Evolutionary conservation across 2,888 invertebrate species (phyloP).

Genomic region (Dryobota labecula): DNA sequence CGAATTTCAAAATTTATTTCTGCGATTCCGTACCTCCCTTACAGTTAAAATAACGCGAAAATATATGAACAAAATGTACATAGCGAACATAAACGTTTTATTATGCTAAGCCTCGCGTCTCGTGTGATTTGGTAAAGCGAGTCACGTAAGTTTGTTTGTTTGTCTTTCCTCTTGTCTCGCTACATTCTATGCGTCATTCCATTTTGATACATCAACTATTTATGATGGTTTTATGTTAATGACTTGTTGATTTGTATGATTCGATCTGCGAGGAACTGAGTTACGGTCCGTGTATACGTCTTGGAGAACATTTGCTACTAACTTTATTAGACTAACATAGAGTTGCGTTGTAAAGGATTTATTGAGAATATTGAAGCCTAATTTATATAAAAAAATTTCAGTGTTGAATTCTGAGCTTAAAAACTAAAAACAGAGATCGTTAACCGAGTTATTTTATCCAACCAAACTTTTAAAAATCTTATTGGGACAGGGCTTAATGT

Average conservation of each 20-base stretch:
- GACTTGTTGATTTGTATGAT: constrained; percentile 77
- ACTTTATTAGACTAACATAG: constrained; percentile 38
- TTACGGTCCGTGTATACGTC: constrained; percentile 56
- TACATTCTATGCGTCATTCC: constrained; percentile 79
- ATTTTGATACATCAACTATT: constrained; percentile 81
- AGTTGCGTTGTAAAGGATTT: not conserved
- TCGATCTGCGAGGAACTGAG: constrained; percentile 81
- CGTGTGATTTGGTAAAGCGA: constrained; percentile 88
- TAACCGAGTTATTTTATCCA: constrained; percentile 14
- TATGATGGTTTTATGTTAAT: constrained; percentile 81
- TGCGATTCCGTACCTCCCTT: constrained; percentile 51
- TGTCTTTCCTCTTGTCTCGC: constrained; percentile 78
- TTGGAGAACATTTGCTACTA: constrained; percentile 39
- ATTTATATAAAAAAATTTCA: constrained; percentile 34
- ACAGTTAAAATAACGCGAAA: constrained; percentile 71
- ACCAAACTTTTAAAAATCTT: constrained; percentile 10
- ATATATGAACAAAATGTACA: constrained; percentile 81
- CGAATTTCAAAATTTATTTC: constrained; percentile 67
- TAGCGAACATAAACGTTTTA: constrained; percentile 74
- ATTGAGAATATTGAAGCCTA: constrained; percentile 1
- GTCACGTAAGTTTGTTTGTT: constrained; percentile 87
- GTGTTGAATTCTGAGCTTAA: constrained; percentile 17
- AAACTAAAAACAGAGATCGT: constrained; percentile 11
- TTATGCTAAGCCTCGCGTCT: constrained; percentile 87
- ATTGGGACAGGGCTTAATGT: constrained; percentile 28